Percentiles rank a stretch among this genome's conserved stretches.
phyloP scores from a whole-genome alignment of 2,797 vertebrate genomes.

The Gymnoscopelus braueri region DNA sequence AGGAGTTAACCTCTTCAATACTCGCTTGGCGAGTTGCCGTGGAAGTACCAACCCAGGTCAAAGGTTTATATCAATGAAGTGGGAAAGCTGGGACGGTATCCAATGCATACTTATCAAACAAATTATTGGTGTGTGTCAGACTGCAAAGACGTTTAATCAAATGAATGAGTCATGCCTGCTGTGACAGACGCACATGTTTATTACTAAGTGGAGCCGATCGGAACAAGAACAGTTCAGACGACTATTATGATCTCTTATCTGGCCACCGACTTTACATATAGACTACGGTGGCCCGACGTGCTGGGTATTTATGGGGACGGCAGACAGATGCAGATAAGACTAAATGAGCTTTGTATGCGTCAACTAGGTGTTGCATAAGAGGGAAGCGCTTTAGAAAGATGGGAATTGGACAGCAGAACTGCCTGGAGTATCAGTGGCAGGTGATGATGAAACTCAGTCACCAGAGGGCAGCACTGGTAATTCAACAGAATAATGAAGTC shows the following conservation, averaged over 20 bases:
- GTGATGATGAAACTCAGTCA: neutral
- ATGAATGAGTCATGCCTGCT: slow-evolving; percentile 20
- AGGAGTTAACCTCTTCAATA: too few species aligned
- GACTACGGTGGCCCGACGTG: slow-evolving; percentile 12
- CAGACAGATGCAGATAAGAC: slow-evolving; percentile 38
- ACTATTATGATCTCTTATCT: slow-evolving; percentile 44
- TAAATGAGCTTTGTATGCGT: slow-evolving; percentile 39
- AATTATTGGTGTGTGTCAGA: neutral
- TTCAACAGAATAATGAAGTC: slow-evolving; percentile 50
- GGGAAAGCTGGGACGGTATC: slow-evolving; percentile 13
- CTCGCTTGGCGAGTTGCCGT: neutral
- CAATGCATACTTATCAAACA: slow-evolving; percentile 24
- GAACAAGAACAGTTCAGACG: slow-evolving; percentile 21
- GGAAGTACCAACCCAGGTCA: neutral
- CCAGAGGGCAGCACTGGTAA: slow-evolving; percentile 51
- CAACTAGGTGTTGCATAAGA: slow-evolving; percentile 22
- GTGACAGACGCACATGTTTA: slow-evolving; percentile 16
- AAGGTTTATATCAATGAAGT: slow-evolving; percentile 11
- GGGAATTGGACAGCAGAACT: slow-evolving; percentile 4
- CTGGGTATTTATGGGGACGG: slow-evolving; percentile 13
- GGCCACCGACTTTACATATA: slow-evolving; percentile 35
- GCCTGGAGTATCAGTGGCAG: neutral
- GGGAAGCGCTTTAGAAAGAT: neutral
- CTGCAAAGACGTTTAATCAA: slow-evolving; percentile 41
- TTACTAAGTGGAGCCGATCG: neutral